These are phyloP conservation scores for Chloroceryle aenea DNA, from an alignment of 2,113 vertebrate genomes.

Conservation along the genomic window DNA sequence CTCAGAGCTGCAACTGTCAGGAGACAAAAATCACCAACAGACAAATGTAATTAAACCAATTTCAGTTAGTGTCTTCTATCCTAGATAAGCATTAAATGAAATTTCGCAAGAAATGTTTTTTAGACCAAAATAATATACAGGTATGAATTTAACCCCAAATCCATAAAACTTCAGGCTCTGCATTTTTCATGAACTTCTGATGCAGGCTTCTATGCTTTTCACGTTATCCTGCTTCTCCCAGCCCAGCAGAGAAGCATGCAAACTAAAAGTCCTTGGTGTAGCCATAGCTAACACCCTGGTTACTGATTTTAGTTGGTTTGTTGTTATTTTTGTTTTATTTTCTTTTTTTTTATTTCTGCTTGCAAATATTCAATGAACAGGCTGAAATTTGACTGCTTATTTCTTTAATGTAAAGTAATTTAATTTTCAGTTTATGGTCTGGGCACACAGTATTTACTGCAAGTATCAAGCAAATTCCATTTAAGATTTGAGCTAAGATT, in stretches of 20 bases:
- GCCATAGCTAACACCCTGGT: background rate
- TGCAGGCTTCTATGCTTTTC: background rate
- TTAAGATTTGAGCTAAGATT: background rate
- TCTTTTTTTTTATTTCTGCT: background rate
- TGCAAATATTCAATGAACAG: background rate
- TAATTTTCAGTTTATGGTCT: background rate
- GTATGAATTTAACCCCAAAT: background rate
- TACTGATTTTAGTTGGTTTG: background rate
- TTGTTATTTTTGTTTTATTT: too few relatives aligned
- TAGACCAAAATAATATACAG: background rate
- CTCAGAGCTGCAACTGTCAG: conserved; percentile 11
- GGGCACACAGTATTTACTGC: background rate
- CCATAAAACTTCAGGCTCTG: background rate
- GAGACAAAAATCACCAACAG: background rate
- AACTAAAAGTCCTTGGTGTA: background rate
- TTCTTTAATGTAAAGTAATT: background rate
- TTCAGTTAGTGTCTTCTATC: background rate
- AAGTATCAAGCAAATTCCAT: background rate
- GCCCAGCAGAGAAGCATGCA: background rate
- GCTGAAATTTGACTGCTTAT: background rate
- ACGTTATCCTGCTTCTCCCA: background rate
- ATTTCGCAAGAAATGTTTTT: background rate
- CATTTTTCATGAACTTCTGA: background rate
- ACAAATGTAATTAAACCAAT: background rate
- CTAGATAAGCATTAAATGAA: background rate